These are phyloP conservation scores for Zoanthus sociatus DNA, from an alignment of 92 coral and sea anemone species.

Conservation along the genomic window DNA sequence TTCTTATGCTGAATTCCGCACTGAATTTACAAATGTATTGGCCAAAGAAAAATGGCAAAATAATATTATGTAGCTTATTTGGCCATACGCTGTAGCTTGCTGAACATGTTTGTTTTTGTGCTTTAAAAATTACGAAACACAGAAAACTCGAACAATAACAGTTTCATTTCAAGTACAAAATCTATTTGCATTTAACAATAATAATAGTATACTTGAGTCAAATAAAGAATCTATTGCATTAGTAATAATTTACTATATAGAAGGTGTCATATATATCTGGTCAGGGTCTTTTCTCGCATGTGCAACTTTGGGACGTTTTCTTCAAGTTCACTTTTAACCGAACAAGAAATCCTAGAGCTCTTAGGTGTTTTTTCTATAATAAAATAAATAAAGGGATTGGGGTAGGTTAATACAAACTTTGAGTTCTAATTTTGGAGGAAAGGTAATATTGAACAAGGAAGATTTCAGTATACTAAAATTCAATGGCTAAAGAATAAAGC, in stretches of 20 bases:
- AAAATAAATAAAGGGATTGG: no score
- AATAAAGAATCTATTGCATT: slow-evolving; percentile 11
- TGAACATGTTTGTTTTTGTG: background rate
- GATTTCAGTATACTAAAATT: no score
- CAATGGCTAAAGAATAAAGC: no score
- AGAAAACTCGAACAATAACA: background rate
- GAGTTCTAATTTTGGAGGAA: no score
- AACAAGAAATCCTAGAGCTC: background rate
- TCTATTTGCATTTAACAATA: background rate
- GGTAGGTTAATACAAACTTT: no score
- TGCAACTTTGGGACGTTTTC: background rate
- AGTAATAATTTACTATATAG: background rate
- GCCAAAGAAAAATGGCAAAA: slow-evolving; percentile 69
- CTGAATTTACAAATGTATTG: slow-evolving; percentile 63
- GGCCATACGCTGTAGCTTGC: no score
- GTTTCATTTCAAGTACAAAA: background rate
- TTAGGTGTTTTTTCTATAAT: no score
- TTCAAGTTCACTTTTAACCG: background rate
- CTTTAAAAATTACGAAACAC: background rate
- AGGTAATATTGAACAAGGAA: no score
- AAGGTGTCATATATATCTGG: background rate
- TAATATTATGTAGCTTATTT: slow-evolving; percentile 50
- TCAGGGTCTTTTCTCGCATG: background rate
- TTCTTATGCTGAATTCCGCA: slow-evolving; percentile 66
- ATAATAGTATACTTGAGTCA: background rate